Evolutionary conservation across 2,113 vertebrate species (phyloP), one percentile per base, ranked within the genome.

Genomic region (Nicator chloris): DNA sequence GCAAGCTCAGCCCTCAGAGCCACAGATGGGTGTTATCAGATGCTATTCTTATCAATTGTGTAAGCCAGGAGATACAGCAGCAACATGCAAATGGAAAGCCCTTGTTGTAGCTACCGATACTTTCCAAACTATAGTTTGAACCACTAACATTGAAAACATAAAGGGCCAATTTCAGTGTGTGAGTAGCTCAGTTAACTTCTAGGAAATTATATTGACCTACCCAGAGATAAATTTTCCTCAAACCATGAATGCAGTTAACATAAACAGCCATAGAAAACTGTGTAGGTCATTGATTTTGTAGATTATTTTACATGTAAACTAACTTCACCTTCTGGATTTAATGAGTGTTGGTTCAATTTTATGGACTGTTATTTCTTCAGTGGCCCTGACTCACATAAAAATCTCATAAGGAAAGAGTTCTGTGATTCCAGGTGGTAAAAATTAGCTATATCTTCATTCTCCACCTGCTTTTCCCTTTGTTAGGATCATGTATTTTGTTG

Each of bases 311-410:
- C 60, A 91, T 61, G 68, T 82, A 90, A 53, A 63, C 72, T 94
- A 93, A 93, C 90, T 95, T 93, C 65, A 94, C 66, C 76, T 82
- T 86, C 50, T 54, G 53, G 53, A 82, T 95, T 90, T 95, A 97
- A 96, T 83, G 76, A 96, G 24, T 81, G 44, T 83, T 93, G 73
- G 96, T 95, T 94, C 77, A 93, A 84, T 96, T 97, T 96, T 85
- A 95, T 18, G 8, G 11, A 57, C 63, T 71, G 27, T 39, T 95
- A 78, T 86, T 96, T 96, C 90, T 97, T 96, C 92, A 92, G 69
- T 73, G 82, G n/a, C 42, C 50, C 44, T n/a, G n/a, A 78, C 83
- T 54, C 57, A 90, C 61, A 77, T 64, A 90, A 96, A 94, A 96
- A 77, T 68, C 80, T 65, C 15, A 4, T 70, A 85, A 95, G 77